A percentile compares a stretch with the other conserved stretches of the same genome.
phyloP scores from a whole-genome alignment of 2,113 vertebrate species.

The Tylochromis polylepis region DNA sequence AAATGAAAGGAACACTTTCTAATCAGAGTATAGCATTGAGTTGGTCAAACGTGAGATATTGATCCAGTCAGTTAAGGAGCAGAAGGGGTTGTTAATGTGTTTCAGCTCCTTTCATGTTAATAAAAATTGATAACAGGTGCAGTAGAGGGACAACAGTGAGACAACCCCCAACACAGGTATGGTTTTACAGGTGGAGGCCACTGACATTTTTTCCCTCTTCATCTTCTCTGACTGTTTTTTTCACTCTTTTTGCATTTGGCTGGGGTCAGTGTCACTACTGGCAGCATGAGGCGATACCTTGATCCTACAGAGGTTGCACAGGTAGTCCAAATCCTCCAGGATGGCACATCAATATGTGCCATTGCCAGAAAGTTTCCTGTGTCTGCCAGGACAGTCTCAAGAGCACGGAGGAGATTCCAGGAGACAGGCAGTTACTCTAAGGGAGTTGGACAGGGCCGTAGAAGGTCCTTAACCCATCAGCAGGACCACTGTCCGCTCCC shows the following conservation, averaged over 20 bases:
- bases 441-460: background rate
- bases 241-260: background rate
- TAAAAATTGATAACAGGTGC: too few relatives aligned
- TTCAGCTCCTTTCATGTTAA: too few relatives aligned
- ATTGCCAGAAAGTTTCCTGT: background rate
- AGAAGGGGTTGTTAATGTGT: background rate
- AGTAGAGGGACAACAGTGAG: background rate
- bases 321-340: background rate
- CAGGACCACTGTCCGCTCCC: background rate
- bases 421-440: background rate
- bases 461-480: background rate
- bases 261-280: background rate
- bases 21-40: background rate
- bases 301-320: background rate
- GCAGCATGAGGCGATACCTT: background rate
- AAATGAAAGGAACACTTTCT: background rate
- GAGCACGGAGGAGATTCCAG: background rate
- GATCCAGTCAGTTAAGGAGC: background rate
- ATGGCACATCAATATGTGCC: background rate
- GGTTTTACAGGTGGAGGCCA: background rate
- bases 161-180: background rate
- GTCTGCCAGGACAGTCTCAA: background rate
- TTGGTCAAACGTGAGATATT: background rate
- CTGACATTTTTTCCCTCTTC: background rate
- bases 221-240: background rate